Conservation (phyloP, 1,140 invertebrate species). For the Pygmarrhopalites habei region DNA sequence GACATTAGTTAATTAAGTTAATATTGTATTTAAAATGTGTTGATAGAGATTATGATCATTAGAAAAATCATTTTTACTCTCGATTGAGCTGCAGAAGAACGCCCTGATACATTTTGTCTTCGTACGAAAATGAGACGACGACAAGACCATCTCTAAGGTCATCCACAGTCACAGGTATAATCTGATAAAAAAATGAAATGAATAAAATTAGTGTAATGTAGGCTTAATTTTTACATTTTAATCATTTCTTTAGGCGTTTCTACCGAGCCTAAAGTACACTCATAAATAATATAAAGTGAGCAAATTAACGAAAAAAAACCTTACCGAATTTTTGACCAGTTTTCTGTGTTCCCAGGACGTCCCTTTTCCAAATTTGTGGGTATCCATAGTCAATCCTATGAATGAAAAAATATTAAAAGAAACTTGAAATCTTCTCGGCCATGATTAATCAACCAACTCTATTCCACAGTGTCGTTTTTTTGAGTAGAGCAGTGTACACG, state of each 20-base stretch:
- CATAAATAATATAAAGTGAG: too few relatives aligned
- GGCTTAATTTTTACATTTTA: too few relatives aligned
- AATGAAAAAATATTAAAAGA: too few relatives aligned
- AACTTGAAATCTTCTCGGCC: too few relatives aligned
- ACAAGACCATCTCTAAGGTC: constrained; percentile 33
- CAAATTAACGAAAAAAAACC: too few relatives aligned
- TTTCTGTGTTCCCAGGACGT: background rate
- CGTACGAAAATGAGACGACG: constrained; percentile 34
- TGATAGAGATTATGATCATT: background rate
- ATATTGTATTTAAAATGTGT: background rate
- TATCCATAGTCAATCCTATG: constrained; percentile 3
- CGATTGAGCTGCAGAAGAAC: constrained; percentile 37
- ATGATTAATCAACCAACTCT: too few relatives aligned
- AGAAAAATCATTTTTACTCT: constrained; percentile 27
- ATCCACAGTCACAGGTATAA: constrained; percentile 34
- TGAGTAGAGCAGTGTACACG: too few relatives aligned
- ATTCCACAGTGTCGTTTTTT: too few relatives aligned
- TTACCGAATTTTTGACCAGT: constrained; percentile 26
- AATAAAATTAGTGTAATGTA: too few relatives aligned
- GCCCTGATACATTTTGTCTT: constrained; percentile 33
- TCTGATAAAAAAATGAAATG: too few relatives aligned
- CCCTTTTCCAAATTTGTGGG: background rate
- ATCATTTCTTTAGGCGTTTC: too few relatives aligned
- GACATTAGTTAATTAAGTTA: constrained; percentile 3
- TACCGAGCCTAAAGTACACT: too few relatives aligned